A percentile compares a stretch with the other conserved stretches of the same genome.
Evolutionary conservation across 2,797 vertebrate genomes (phyloP).

Genomic region (Squalus acanthias): DNA sequence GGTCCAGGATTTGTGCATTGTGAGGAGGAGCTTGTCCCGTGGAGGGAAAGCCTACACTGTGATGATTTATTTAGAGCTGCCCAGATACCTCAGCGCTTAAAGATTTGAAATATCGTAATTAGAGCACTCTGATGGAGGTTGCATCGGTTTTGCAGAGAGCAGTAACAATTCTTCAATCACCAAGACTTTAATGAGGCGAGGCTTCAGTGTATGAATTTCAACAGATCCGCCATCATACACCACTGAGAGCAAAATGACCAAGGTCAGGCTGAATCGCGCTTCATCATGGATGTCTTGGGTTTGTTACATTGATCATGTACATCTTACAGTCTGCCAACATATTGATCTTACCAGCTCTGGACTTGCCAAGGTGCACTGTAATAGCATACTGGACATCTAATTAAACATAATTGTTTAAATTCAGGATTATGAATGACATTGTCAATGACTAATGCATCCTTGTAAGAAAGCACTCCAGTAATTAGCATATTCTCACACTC

Average conservation of each 20-base stretch:
- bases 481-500: not conserved
- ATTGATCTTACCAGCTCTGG: not conserved
- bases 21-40: not conserved
- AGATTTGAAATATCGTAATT: not conserved
- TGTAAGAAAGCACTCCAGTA: not conserved
- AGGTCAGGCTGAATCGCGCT: not conserved
- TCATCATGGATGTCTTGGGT: not conserved
- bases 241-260: not conserved
- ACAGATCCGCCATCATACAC: not conserved
- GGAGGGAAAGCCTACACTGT: not conserved
- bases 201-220: not conserved
- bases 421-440: not conserved
- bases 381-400: not conserved
- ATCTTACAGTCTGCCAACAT: not conserved
- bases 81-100: not conserved
- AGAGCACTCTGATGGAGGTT: not conserved
- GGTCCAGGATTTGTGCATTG: not conserved
- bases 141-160: not conserved
- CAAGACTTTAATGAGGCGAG: not conserved
- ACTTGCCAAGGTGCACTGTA: slow-evolving; percentile 15
- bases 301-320: not conserved
- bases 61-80: not conserved
- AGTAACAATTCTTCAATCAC: not conserved
- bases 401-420: not conserved
- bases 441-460: not conserved